phyloP scores from a whole-genome alignment of 2,113 vertebrate species.

The Mesocricetus auratus region DNA sequence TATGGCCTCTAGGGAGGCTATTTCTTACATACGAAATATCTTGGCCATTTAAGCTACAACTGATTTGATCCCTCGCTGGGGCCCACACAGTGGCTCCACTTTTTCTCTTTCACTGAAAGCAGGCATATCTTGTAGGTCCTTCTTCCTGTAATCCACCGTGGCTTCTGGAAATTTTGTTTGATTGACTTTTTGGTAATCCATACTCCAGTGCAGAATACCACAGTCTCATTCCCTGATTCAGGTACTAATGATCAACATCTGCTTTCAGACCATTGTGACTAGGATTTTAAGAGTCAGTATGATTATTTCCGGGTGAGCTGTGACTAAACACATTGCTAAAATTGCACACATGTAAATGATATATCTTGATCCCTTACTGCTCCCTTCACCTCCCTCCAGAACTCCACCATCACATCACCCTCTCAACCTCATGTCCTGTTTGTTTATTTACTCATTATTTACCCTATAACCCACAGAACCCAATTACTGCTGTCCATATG shows the following conservation, averaged over 20 bases:
- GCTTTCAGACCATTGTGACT: neutral
- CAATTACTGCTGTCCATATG: neutral
- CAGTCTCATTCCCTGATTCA: neutral
- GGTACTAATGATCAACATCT: neutral
- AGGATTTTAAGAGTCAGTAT: neutral
- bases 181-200: neutral
- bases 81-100: neutral
- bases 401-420: neutral
- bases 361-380: neutral
- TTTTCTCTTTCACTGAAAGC: neutral
- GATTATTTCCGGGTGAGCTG: neutral
- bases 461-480: neutral
- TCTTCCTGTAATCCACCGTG: neutral
- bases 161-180: neutral
- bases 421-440: neutral
- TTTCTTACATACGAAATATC: conserved; percentile 35
- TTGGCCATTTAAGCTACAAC: neutral
- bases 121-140: neutral
- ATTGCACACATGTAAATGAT: neutral
- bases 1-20: neutral
- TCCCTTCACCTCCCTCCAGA: neutral
- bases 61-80: neutral
- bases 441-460: neutral
- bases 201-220: neutral
- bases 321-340: neutral